Conservation (phyloP, 2,113 vertebrate genomes). For the Pseudonaja textilis region DNA sequence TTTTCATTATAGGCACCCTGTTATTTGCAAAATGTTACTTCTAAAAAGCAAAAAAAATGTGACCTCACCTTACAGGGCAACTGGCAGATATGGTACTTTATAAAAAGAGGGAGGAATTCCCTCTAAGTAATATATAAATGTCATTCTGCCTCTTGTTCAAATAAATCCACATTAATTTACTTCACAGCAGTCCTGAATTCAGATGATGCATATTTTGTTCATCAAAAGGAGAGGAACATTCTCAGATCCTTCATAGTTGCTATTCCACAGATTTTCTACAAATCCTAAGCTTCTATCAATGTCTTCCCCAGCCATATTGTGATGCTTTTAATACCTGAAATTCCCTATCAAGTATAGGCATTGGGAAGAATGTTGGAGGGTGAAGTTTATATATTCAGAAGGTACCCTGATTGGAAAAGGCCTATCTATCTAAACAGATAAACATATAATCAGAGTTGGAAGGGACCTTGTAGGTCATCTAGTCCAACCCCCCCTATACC, state of each 20-base stretch:
- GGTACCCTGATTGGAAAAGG: neutral
- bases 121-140: neutral
- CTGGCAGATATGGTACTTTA: neutral
- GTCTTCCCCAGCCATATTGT: neutral
- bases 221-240: neutral
- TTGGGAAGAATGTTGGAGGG: neutral
- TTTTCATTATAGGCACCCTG: slow-evolving; percentile 20
- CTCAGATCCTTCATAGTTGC: neutral
- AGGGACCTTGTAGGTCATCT: too few relatives aligned
- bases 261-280: neutral
- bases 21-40: slow-evolving; percentile 25
- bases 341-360: neutral
- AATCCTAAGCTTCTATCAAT: neutral
- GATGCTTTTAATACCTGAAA: neutral
- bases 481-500: too few relatives aligned
- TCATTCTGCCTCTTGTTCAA: slow-evolving; percentile 14
- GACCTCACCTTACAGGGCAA: slow-evolving; percentile 11
- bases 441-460: too few relatives aligned
- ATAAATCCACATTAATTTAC: neutral
- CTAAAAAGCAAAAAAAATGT: slow-evolving; percentile 22
- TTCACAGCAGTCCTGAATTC: neutral
- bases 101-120: neutral
- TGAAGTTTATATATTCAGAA: neutral
- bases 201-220: neutral
- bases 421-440: too few relatives aligned